A percentile compares a stretch with the other conserved stretches of the same genome.
These are phyloP conservation scores for Eristalis intricaria DNA, from an alignment of 2,888 invertebrate genomes.

Conservation along the genomic window DNA sequence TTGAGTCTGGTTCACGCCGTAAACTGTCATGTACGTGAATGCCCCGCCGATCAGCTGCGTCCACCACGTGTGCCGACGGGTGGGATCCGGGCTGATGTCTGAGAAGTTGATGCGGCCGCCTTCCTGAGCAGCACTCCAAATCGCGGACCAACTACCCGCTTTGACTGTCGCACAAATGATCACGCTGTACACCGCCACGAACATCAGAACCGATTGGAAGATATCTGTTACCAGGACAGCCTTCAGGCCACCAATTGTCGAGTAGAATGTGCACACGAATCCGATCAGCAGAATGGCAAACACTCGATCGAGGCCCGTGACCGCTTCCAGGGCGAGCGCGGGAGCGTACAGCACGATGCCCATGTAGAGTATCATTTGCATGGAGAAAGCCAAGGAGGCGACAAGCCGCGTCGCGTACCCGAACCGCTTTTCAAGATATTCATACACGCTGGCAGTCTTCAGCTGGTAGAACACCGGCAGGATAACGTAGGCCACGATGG, in stretches of 20 bases:
- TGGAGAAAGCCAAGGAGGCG: constrained; percentile 91
- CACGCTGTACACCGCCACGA: constrained; percentile 89
- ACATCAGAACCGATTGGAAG: constrained; percentile 93
- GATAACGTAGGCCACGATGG: constrained; percentile 89
- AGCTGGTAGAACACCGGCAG: constrained; percentile 93
- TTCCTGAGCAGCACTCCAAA: constrained; percentile 87
- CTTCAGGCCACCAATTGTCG: constrained; percentile 94
- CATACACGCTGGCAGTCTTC: constrained; percentile 93
- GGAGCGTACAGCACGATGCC: constrained; percentile 97
- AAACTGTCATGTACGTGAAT: constrained; percentile 90
- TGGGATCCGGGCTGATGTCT: constrained; percentile 89
- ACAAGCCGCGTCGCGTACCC: constrained; percentile 88
- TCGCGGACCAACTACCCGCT: constrained; percentile 86
- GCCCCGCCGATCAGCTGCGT: constrained; percentile 90
- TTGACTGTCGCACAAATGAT: constrained; percentile 88
- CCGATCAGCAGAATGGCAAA: constrained; percentile 86
- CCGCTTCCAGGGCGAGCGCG: constrained; percentile 92
- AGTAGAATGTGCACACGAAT: constrained; percentile 92
- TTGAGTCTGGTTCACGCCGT: constrained; percentile 94
- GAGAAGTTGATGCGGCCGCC: constrained; percentile 87
- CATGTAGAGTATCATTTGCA: constrained; percentile 95
- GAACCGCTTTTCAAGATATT: constrained; percentile 95
- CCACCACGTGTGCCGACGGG: constrained; percentile 92
- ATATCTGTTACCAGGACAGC: constrained; percentile 94
- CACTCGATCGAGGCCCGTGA: constrained; percentile 89